Conservation (phyloP, 2,797 vertebrate genomes). For the Neosalanx taihuensis region DNA sequence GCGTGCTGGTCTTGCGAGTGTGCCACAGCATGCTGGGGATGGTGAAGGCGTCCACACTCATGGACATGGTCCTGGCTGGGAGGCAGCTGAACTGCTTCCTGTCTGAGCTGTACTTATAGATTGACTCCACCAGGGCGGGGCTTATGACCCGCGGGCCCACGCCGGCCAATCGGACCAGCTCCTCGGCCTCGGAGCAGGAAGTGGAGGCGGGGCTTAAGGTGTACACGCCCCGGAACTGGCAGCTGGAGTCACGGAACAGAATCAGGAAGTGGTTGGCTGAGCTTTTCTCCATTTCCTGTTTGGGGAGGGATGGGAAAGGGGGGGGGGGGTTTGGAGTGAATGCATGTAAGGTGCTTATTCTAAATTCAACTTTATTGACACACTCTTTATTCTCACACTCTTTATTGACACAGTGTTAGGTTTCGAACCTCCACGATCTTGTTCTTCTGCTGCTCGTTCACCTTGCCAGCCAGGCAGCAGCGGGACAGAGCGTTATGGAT, state of each 20-base stretch:
- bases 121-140: slow-evolving; percentile 79
- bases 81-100: slow-evolving; percentile 90
- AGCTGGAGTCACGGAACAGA: slow-evolving; percentile 85
- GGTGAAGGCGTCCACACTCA: slow-evolving; percentile 91
- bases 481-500: slow-evolving; percentile 88
- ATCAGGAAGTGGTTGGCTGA: slow-evolving; percentile 90
- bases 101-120: slow-evolving; percentile 93
- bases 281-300: slow-evolving; percentile 89
- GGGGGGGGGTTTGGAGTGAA: background rate
- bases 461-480: slow-evolving; percentile 90
- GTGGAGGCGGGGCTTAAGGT: slow-evolving; percentile 62
- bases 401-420: no score
- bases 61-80: slow-evolving; percentile 87
- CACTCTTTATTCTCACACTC: no score
- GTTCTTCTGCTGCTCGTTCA: slow-evolving; percentile 87
- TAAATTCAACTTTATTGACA: no score
- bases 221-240: slow-evolving; percentile 90
- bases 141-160: slow-evolving; percentile 78
- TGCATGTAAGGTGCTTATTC: background rate
- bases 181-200: slow-evolving; percentile 68
- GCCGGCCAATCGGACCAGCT: slow-evolving; percentile 79
- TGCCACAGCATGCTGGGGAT: slow-evolving; percentile 86
- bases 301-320: background rate
- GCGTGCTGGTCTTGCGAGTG: slow-evolving; percentile 73
- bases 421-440: slow-evolving; percentile 82